Percentiles rank a stretch among this genome's conserved stretches.
Evolutionary conservation across 2,797 vertebrate genomes (phyloP).

Genomic region (Coregonus sp.): DNA sequence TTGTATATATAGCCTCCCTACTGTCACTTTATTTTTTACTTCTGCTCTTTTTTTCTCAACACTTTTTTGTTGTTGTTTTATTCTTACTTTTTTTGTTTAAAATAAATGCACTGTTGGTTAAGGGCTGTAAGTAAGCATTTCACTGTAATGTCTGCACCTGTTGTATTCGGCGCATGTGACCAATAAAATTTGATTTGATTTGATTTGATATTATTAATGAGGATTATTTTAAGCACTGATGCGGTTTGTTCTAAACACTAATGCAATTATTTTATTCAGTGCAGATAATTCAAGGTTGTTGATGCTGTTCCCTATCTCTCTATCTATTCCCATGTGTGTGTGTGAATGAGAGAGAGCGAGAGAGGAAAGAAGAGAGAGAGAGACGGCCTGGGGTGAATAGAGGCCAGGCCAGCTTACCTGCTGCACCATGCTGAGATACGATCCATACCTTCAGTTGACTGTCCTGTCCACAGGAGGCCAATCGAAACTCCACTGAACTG

Average conservation of each 20-base stretch:
- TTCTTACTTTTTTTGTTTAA: too few species aligned
- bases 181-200: too few species aligned
- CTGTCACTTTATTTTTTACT: too few species aligned
- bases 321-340: background rate
- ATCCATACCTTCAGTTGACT: constrained; percentile 85
- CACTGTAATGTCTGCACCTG: too few species aligned
- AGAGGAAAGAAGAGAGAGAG: constrained; percentile 9
- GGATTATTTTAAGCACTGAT: constrained; percentile 6
- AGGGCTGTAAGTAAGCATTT: too few species aligned
- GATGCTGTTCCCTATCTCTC: constrained; percentile 18
- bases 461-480: constrained; percentile 90
- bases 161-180: too few species aligned
- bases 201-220: constrained; percentile 2
- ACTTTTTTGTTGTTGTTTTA: too few species aligned
- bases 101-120: too few species aligned
- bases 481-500: constrained; percentile 72
- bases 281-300: constrained; percentile 55
- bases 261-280: constrained; percentile 56
- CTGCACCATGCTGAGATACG: constrained; percentile 70
- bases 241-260: constrained; percentile 60
- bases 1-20: too few species aligned
- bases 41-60: too few species aligned
- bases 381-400: constrained; percentile 17
- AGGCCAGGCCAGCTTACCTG: constrained; percentile 70
- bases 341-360: constrained; percentile 18